A percentile compares a stretch with the other conserved stretches of the same genome.
phyloP scores from a whole-genome alignment of 2,888 invertebrate species.

The Automeris io region DNA sequence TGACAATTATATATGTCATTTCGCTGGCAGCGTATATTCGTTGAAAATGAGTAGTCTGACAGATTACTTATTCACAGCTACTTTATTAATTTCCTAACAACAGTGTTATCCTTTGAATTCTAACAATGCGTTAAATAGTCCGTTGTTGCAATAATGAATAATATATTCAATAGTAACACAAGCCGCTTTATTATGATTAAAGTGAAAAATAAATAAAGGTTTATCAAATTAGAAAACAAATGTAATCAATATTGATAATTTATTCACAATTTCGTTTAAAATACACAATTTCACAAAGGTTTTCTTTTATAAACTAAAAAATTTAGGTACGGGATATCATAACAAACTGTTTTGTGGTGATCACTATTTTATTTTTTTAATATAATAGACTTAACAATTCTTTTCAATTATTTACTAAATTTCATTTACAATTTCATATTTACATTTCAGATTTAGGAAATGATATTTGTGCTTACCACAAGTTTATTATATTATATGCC shows the following conservation, averaged over 20 bases:
- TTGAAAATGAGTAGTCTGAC: no score
- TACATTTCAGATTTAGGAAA: slow-evolving; percentile 48
- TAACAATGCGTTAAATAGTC: no score
- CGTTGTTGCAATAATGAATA: no score
- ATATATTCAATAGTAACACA: no score
- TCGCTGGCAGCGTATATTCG: no score
- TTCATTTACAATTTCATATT: slow-evolving; percentile 38
- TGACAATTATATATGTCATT: no score
- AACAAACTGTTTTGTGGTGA: slow-evolving; percentile 61
- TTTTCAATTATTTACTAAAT: slow-evolving; percentile 50
- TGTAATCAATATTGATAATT: slow-evolving; percentile 76
- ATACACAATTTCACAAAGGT: slow-evolving; percentile 76
- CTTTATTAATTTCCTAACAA: no score
- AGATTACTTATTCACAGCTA: no score
- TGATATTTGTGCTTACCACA: slow-evolving; percentile 38
- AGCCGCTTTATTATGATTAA: neutral
- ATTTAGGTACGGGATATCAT: slow-evolving; percentile 71
- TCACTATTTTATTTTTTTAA: slow-evolving; percentile 57
- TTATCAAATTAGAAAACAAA: slow-evolving; percentile 1
- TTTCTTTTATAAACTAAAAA: slow-evolving; percentile 73
- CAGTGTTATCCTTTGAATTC: no score
- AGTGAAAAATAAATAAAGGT: neutral
- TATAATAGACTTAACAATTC: slow-evolving; percentile 44
- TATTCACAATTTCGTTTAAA: slow-evolving; percentile 78
- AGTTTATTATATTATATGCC: no score